Evolutionary conservation across 2,888 invertebrate genomes (phyloP), one percentile per base, ranked within the genome.

Genomic region (Amiota communis): DNA sequence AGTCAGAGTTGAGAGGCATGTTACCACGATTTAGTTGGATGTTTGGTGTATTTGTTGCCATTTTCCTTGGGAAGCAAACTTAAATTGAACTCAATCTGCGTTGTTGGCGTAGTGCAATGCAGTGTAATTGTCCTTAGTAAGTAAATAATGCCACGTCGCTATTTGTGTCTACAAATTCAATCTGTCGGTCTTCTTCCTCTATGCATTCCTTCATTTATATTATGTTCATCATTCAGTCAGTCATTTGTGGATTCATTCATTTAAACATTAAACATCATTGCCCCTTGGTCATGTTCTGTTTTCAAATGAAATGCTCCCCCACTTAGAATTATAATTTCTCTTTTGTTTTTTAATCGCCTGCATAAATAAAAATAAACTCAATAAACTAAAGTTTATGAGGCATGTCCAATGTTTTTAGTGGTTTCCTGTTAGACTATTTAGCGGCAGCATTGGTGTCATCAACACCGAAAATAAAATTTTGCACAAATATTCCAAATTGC

Each of bases 81-180:
- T 68, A 68, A 68, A 68, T 68, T 68, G 51, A 53, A 51, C 67
- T 68, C 53, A 68, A 68, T 68, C 53, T 68, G n/a, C 53, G 67
- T 23, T 36, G 36, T 8, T 20, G 20, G 59, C 59, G 20, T 17
- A 20, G 59, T 11, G 23, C 53, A 12, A 15, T 11, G 48, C 67
- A 2, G 23, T n/a, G 23, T 12, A 46, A 53, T n/a, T 36, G 46
- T 9, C 1, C 8, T 12, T 63, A 12, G 63, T 11, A 68, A 53
- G 67, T 68, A 68, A 68, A 68, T 53, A 20, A 68, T 53, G 67
- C n/a, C 6, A 36, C 23, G 8, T n/a, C 11, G 23, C 51, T 15
- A 36, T 2, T 36, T 36, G 3, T 36, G 36, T 6, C 36, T 2
- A 36, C 36, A 36, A 0, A 6, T 36, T 65, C 49, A 17, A 20